Evolutionary conservation across 2,888 invertebrate genomes (phyloP).

Genomic region (Fragum sueziense): DNA sequence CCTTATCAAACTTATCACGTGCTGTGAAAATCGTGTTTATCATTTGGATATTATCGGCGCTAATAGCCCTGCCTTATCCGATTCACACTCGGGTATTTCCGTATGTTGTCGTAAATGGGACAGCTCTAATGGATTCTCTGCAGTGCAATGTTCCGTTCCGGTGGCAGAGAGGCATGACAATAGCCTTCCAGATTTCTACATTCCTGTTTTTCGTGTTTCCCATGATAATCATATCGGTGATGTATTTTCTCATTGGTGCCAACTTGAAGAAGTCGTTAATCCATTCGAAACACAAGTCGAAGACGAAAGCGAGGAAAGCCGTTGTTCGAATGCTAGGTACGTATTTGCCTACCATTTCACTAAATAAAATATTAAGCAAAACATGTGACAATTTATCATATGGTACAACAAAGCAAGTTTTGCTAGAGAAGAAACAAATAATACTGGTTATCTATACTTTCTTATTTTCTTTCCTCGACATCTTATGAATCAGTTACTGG

Average conservation of each 20-base stretch:
- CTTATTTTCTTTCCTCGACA: too few relatives aligned
- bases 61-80: constrained; percentile 85
- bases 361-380: not conserved
- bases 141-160: constrained; percentile 74
- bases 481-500: too few relatives aligned
- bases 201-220: constrained; percentile 91
- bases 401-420: too few relatives aligned
- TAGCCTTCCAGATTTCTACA: constrained; percentile 90
- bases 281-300: constrained; percentile 51
- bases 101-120: constrained; percentile 59
- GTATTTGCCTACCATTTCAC: constrained; percentile 20
- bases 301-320: constrained; percentile 66
- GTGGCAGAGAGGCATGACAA: constrained; percentile 66
- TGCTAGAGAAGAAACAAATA: too few relatives aligned
- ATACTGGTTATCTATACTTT: too few relatives aligned
- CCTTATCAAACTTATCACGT: constrained; percentile 91
- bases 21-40: constrained; percentile 84
- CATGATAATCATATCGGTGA: constrained; percentile 88
- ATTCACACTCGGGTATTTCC: constrained; percentile 73
- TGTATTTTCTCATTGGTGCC: constrained; percentile 85
- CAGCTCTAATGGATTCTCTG: constrained; percentile 68
- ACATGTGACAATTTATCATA: not conserved
- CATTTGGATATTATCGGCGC: constrained; percentile 89
- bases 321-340: constrained; percentile 77
- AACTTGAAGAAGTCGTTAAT: constrained; percentile 57